Evolutionary conservation across 2,797 vertebrate species (phyloP).

Genomic region (Linurgus olivaceus): DNA sequence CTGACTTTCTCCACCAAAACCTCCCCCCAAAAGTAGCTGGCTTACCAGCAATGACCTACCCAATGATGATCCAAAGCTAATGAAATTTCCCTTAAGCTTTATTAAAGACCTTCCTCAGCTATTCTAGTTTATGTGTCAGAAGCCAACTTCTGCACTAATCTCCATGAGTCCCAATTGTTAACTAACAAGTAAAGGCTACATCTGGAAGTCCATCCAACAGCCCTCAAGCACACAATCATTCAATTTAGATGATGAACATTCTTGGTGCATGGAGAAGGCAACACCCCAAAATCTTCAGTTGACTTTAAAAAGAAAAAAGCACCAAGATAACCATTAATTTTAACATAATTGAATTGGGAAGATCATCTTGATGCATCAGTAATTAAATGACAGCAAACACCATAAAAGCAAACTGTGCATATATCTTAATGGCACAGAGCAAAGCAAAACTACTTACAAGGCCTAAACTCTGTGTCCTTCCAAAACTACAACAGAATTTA

Average conservation of each 20-base stretch:
- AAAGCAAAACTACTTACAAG: not conserved
- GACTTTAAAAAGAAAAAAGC: not conserved
- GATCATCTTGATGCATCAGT: not conserved
- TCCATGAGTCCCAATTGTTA: not conserved
- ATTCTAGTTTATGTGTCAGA: not conserved
- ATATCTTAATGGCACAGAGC: slow-evolving; percentile 3
- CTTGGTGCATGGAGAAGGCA: not conserved
- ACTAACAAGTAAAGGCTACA: not conserved
- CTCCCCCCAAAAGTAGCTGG: not conserved
- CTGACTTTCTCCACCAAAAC: not conserved
- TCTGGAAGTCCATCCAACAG: not conserved
- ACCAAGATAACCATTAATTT: not conserved
- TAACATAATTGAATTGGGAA: not conserved
- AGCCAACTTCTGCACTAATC: not conserved
- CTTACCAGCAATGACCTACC: not conserved
- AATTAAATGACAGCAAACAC: slow-evolving; percentile 36
- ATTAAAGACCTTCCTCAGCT: not conserved
- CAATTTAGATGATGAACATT: not conserved
- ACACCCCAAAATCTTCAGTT: not conserved
- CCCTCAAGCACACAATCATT: not conserved
- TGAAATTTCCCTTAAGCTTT: not conserved
- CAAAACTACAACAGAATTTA: not conserved
- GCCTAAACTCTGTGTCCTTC: not conserved
- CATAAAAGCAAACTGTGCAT: slow-evolving; percentile 46
- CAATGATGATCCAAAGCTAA: not conserved